A percentile compares a stretch with the other conserved stretches of the same genome.
These are phyloP conservation scores for Altica lythri DNA, from an alignment of 2,888 invertebrate species.

Conservation along the genomic window DNA sequence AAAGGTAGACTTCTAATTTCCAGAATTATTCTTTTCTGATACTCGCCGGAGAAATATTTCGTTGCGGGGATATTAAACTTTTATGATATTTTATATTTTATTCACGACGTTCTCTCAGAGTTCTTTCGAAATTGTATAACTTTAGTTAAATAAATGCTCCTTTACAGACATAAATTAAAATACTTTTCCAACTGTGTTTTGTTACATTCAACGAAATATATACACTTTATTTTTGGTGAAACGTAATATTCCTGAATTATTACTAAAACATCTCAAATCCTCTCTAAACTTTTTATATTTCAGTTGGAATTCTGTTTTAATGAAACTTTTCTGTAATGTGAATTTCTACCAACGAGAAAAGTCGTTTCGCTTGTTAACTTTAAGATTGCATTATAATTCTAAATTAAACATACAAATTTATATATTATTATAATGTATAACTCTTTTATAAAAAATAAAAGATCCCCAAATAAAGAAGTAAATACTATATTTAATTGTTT, in stretches of 20 bases:
- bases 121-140: slow-evolving; percentile 44
- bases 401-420: too few species aligned
- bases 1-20: slow-evolving; percentile 49
- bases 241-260: slow-evolving; percentile 34
- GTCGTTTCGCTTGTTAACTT: slow-evolving; percentile 2
- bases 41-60: slow-evolving; percentile 39
- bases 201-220: slow-evolving; percentile 24
- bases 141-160: slow-evolving; percentile 48
- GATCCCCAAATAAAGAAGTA: too few species aligned
- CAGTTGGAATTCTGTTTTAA: slow-evolving; percentile 23
- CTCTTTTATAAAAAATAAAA: too few species aligned
- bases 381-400: too few species aligned
- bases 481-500: too few species aligned
- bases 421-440: too few species aligned
- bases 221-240: slow-evolving; percentile 8
- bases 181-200: slow-evolving; percentile 43
- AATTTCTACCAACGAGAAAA: slow-evolving; percentile 2
- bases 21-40: slow-evolving; percentile 45
- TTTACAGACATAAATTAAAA: slow-evolving; percentile 45
- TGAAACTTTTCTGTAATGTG: slow-evolving; percentile 16
- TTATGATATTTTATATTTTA: slow-evolving; percentile 49
- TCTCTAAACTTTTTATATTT: slow-evolving; percentile 34
- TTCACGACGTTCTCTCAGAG: slow-evolving; percentile 36
- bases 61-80: slow-evolving; percentile 48
- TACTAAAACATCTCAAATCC: slow-evolving; percentile 31